Base-by-base conservation (phyloP, 2,797 vertebrate species). In the Hapalemur alaotrensis region DNA sequence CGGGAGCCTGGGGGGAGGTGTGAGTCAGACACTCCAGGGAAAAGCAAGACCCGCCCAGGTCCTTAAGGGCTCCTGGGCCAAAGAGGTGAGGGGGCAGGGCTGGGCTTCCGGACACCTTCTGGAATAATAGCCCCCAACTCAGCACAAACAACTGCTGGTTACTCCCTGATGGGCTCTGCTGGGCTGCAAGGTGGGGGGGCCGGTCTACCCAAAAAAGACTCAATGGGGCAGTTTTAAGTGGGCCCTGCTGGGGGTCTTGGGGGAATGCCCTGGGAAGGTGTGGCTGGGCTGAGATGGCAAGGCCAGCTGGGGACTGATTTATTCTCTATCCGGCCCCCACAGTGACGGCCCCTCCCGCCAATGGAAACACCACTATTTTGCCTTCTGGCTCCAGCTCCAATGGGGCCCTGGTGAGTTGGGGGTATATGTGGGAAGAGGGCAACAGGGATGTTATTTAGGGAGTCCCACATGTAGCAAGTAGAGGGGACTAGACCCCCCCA, bases 361-460 rank as follows among this genome's bases (percentile, higher is more conserved):
- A 65, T 81, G 88, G 6, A 20, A 93, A 46, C 35, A 86, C 17
- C 28, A 93, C 78, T 20, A 1, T 5, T 14, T 43, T 43, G 0
- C 41, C 94, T 20, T 32, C 91, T 4, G 18, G 1, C 25, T 13
- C 89, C 2, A 20, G 22, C 46, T 61, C 82, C 70, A 0, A 6
- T 72, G 95, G 90, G 59, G 70, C 69, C 79, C 89, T 97, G 97
- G 98, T 98, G 95, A 97, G 98, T 97, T 84, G 82, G n/a, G 41
- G 54, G 25, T 52, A 2, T 22, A 4, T 4, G 11, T 65, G 43
- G 69, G 46, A 57, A 23, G 30, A 65, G 30, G n/a, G 83, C 2
- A 12, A 32, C 14, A 7, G 41, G 32, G 80, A 25, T 89, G 57
- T 76, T 83, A 15, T 46, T 20, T 18, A n/a, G 69, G 57, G 75